These are phyloP conservation scores for Nephila pilipes DNA, from an alignment of 1,140 invertebrate genomes.

Conservation along the genomic window DNA sequence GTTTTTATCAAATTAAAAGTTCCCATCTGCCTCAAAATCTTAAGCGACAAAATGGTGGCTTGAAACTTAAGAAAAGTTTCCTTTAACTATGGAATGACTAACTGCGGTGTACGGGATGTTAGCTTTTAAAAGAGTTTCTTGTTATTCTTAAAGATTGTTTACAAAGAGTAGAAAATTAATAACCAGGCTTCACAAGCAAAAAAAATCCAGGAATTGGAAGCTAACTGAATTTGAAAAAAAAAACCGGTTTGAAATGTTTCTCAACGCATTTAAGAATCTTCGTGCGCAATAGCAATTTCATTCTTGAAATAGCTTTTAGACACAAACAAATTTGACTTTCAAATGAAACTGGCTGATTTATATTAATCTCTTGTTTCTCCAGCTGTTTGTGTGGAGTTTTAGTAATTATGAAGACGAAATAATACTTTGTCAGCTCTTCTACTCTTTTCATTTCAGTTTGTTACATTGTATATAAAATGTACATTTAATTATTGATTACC, in stretches of 20 bases:
- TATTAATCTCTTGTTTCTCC: slow-evolving; percentile 31
- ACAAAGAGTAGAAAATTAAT: neutral
- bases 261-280: neutral
- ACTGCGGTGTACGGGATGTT: too few relatives aligned
- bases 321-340: slow-evolving; percentile 27
- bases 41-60: too few relatives aligned
- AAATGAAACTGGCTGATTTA: slow-evolving; percentile 9
- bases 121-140: too few relatives aligned
- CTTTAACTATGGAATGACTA: too few relatives aligned
- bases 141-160: too few relatives aligned
- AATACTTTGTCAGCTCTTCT: neutral
- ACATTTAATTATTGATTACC: too few relatives aligned
- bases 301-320: slow-evolving; percentile 18
- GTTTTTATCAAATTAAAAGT: too few relatives aligned
- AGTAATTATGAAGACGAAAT: neutral
- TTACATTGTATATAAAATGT: too few relatives aligned
- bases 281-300: slow-evolving; percentile 23
- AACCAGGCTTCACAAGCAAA: neutral
- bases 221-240: slow-evolving; percentile 5
- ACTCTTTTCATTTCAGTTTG: too few relatives aligned
- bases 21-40: too few relatives aligned
- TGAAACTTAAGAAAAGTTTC: too few relatives aligned
- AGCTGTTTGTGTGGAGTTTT: neutral
- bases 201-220: slow-evolving; percentile 1
- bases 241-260: neutral